phyloP scores from a whole-genome alignment of 1,140 invertebrate genomes.

The Drosophila eugracilis region DNA sequence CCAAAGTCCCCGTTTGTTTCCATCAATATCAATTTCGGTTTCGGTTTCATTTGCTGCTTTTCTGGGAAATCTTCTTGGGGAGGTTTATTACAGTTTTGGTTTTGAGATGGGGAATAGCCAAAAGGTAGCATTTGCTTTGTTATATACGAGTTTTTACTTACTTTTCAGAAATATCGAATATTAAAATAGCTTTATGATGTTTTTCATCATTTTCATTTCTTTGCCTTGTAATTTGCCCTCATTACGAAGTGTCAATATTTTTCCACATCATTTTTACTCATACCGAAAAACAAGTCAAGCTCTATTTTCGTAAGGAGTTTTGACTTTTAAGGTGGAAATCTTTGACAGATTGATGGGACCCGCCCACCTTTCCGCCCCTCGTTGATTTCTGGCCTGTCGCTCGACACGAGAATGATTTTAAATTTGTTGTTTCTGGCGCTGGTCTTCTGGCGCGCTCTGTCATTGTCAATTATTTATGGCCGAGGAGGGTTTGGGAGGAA shows the following conservation, averaged over 20 bases:
- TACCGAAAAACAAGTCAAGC: neutral
- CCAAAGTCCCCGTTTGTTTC: conserved; percentile 25
- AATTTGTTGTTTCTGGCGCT: conserved; percentile 69
- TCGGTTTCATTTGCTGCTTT: conserved; percentile 27
- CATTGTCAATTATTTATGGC: conserved; percentile 69
- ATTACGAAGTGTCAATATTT: conserved; percentile 13
- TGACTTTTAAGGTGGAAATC: conserved; percentile 39
- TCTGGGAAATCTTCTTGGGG: conserved; percentile 2
- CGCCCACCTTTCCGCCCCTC: neutral
- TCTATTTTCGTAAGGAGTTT: conserved; percentile 19
- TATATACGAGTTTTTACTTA: neutral
- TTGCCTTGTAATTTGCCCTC: conserved; percentile 8
- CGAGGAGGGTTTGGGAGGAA: conserved; percentile 21
- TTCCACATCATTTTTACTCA: conserved; percentile 1
- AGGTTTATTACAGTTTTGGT: conserved; percentile 2
- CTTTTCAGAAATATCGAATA: neutral
- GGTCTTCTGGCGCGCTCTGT: conserved; percentile 62
- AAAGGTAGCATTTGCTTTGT: neutral
- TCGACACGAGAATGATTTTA: conserved; percentile 80
- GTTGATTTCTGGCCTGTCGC: conserved; percentile 34
- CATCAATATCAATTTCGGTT: conserved; percentile 72
- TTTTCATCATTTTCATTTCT: neutral
- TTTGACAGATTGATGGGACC: conserved; percentile 45
- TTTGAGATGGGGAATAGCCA: neutral
- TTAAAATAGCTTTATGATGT: neutral